Conservation (phyloP, 2,888 invertebrate genomes). For the Orthosia gracilis region DNA sequence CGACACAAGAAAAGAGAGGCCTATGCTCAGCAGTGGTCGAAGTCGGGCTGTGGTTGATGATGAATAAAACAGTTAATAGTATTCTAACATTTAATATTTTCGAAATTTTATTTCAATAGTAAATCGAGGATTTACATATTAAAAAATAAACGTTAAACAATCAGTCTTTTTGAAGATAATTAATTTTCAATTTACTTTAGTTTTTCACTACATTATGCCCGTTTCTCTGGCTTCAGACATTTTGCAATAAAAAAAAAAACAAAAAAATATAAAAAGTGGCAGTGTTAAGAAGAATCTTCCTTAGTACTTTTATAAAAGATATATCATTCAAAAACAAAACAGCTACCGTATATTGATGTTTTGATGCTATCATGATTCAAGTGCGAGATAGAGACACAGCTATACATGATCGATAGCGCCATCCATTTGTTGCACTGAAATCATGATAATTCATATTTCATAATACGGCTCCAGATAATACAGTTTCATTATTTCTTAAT, state of each 20-base stretch:
- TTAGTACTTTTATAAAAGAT: too few relatives aligned
- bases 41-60: too few relatives aligned
- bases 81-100: constrained; percentile 83
- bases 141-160: constrained; percentile 86
- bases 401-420: too few relatives aligned
- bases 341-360: too few relatives aligned
- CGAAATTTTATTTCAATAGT: constrained; percentile 85
- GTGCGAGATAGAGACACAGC: too few relatives aligned
- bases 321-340: too few relatives aligned
- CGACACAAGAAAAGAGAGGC: background rate
- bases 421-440: too few relatives aligned
- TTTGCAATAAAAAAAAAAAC: background rate
- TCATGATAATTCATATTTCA: too few relatives aligned
- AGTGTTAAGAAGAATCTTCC: background rate
- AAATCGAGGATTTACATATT: constrained; percentile 81
- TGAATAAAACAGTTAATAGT: constrained; percentile 38
- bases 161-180: constrained; percentile 90
- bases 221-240: constrained; percentile 59
- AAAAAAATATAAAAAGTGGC: background rate
- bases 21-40: too few relatives aligned
- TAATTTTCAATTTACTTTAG: constrained; percentile 70
- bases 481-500: background rate
- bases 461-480: too few relatives aligned
- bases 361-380: too few relatives aligned
- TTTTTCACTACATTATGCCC: constrained; percentile 66